Percentiles rank a stretch among this genome's conserved stretches.
Evolutionary conservation across 1,140 invertebrate species (phyloP).

Genomic region (Triops longicaudatus): DNA sequence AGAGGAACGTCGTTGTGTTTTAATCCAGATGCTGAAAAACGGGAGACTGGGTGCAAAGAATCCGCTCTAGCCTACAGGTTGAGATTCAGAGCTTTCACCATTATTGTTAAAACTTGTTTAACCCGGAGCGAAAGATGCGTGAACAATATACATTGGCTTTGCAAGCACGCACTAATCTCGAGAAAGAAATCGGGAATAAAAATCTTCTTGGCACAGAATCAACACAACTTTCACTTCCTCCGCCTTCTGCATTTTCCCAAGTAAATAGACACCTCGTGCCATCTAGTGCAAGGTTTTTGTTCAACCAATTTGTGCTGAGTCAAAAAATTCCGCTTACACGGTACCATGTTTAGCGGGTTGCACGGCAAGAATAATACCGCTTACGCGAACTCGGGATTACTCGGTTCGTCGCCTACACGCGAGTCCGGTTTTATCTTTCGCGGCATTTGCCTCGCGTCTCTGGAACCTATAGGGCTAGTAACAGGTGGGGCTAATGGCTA

Average conservation of each 20-base stretch:
- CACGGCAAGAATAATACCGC: too few relatives aligned
- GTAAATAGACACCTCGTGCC: neutral
- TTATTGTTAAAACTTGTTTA: neutral
- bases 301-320: too few relatives aligned
- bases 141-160: neutral
- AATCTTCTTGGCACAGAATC: neutral
- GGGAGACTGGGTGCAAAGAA: neutral
- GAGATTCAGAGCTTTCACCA: neutral
- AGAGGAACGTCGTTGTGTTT: too few relatives aligned
- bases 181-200: neutral
- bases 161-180: neutral
- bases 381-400: too few relatives aligned
- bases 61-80: neutral
- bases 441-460: too few relatives aligned
- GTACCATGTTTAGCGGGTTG: too few relatives aligned
- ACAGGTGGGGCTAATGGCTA: too few relatives aligned
- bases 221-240: constrained; percentile 12
- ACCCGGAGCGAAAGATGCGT: neutral
- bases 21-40: too few relatives aligned
- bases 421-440: too few relatives aligned
- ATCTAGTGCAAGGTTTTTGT: neutral
- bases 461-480: too few relatives aligned
- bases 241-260: neutral
- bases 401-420: too few relatives aligned
- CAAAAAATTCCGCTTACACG: neutral